Evolutionary conservation across 64 coral and sea anemone genomes (phyloP), one percentile per base, ranked within the genome.

Genomic region (Montipora cactus): DNA sequence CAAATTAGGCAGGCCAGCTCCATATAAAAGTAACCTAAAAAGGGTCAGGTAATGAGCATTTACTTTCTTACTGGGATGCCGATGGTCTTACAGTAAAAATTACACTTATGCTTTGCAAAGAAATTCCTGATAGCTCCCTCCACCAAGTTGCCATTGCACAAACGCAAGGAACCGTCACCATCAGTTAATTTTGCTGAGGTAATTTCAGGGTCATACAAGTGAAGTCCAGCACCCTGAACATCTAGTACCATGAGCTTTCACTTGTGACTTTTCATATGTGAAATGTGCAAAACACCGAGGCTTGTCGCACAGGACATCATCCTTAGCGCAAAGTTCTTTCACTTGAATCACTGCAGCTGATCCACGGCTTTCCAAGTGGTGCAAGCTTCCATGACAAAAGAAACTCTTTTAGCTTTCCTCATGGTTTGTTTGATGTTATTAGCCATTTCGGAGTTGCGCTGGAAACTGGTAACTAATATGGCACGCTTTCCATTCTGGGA

Each of bases 191-290:
- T 74, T 79, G 58, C 73, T 44, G 74, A 78, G 73, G 75, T n/a
- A 78, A 79, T 90, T 90, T 90, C 88, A 62, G 51, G 88, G 58
- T 90, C 88, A 77, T 90, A 90, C 76, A 90, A 44, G 76, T 61
- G 79, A 37, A 44, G 58, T 76, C 51, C 57, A 28, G 88, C 73
- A 79, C 88, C 75, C 75, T 89, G 49, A 75, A 90, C 22, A 79
- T 90, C 87, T 52, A 88, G 70, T 10, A 88, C 87, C 9, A 87
- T 87, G 68, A 74, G 53, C 62, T 87, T 74, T 9, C 62, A 28
- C 84, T 13, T 68, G 84, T 37, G 84, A 87, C 61, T 87, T 87
- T 70, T 88, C 87, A 88, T 88, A 75, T 53, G 68, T 88, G 72
- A 88, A 88, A 75, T 88, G 70, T 88, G 87, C 66, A 88, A 88